phyloP scores from a whole-genome alignment of 2,797 vertebrate genomes.

The Betta splendens region DNA sequence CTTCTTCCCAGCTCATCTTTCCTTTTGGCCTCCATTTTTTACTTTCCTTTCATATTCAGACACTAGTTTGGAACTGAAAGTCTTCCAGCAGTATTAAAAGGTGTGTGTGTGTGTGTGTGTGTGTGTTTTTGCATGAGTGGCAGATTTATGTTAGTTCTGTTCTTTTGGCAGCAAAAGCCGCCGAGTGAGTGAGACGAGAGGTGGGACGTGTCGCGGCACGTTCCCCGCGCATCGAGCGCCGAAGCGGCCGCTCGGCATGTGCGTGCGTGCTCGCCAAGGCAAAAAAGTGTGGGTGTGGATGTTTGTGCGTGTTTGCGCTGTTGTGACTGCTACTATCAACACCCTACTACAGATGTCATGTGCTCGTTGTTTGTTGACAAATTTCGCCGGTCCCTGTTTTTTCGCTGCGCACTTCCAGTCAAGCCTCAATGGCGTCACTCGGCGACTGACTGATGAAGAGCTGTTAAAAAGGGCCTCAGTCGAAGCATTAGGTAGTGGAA shows the following conservation, averaged over 20 bases:
- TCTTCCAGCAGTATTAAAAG: slow-evolving; percentile 33
- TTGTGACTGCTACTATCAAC: slow-evolving; percentile 13
- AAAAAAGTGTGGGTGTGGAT: slow-evolving; percentile 43
- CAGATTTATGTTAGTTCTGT: slow-evolving; percentile 54
- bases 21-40: slow-evolving; percentile 6
- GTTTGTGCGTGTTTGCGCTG: slow-evolving; percentile 48
- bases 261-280: slow-evolving; percentile 25
- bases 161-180: slow-evolving; percentile 74
- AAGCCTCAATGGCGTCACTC: slow-evolving; percentile 49
- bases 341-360: slow-evolving; percentile 60
- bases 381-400: slow-evolving; percentile 56
- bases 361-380: slow-evolving; percentile 74
- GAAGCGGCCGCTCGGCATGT: slow-evolving; percentile 43
- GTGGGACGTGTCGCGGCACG: slow-evolving; percentile 70
- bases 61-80: slow-evolving; percentile 49
- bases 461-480: slow-evolving; percentile 61
- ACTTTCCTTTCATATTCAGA: slow-evolving; percentile 30
- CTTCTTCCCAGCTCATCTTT: slow-evolving; percentile 38
- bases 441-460: slow-evolving; percentile 52
- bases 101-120: slow-evolving; percentile 25
- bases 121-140: slow-evolving; percentile 50
- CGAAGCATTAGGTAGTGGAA: slow-evolving; percentile 65
- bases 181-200: slow-evolving; percentile 65
- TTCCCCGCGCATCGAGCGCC: slow-evolving; percentile 33
- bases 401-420: slow-evolving; percentile 24